Evolutionary conservation across 2,113 vertebrate species (phyloP), one percentile per base, ranked within the genome.

Genomic region (Garra rufa): DNA sequence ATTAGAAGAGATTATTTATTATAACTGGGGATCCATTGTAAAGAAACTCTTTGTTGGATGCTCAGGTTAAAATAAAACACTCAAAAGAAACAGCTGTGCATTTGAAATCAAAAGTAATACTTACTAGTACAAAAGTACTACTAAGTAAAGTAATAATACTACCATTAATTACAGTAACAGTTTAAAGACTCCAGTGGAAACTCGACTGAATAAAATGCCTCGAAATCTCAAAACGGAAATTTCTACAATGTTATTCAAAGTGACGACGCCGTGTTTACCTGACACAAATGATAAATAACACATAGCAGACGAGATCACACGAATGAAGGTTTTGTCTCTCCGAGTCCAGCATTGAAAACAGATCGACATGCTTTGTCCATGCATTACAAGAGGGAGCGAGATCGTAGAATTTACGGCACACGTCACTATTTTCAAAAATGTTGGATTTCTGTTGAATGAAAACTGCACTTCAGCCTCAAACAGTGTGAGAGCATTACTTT

Each of bases 61-160:
- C 19, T 55, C 19, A 19, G 57, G 24, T n/a, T 80, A 9, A 63
- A 46, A 67, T 80, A 41, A 19, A 30, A 71, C 78, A 34, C 76
- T 48, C 43, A 78, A 71, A 57, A 19, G 8, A 85, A 30, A 57
- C 82, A 77, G 14, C 41, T 73, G 67, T 70, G 59, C 30, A 30
- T 38, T 44, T 83, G 63, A 77, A 70, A 46, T 28, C 38, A 28
- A 76, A 65, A 26, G 44, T 61, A 63, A 80, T 10, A 63, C 9
- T 81, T 67, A 67, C 30, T 67, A 24, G 38, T 11, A n/a, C n/a
- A n/a, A n/a, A 6, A 81, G 8, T 55, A 59, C 30, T 80, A 73
- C 41, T 21, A 73, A 69, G 11, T 77, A 38, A 76, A 80, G 28
- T 52, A 76, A 85, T 85, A 80, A 76, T 76, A 88, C 82, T 82